Conservation (phyloP, 2,113 vertebrate species). For the Anhinga rufa region DNA sequence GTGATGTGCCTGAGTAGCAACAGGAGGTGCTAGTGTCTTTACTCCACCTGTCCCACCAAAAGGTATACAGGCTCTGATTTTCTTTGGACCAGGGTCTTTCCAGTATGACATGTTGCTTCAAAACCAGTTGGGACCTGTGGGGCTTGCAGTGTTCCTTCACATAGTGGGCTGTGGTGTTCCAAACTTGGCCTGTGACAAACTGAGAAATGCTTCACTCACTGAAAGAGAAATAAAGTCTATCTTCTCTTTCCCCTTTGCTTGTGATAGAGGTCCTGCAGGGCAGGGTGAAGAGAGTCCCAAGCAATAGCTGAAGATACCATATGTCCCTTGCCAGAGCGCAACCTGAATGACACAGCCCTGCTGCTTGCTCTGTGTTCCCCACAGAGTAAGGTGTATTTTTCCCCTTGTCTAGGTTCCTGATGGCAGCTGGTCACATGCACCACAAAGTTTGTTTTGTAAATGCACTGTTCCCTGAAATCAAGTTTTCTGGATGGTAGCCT, state of each 20-base stretch:
- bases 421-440: not conserved
- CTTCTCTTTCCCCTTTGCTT: not conserved
- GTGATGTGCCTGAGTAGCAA: not conserved
- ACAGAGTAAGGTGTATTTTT: not conserved
- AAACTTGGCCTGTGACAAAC: not conserved
- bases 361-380: not conserved
- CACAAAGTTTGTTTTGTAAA: conserved; percentile 4
- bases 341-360: not conserved
- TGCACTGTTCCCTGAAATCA: not conserved
- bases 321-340: not conserved
- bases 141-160: not conserved
- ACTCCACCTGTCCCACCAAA: not conserved
- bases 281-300: not conserved
- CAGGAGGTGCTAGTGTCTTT: not conserved
- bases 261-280: not conserved
- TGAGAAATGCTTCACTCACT: not conserved
- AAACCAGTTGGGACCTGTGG: not conserved
- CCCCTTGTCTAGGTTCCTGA: not conserved
- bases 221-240: not conserved
- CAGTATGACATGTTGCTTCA: not conserved
- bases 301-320: not conserved
- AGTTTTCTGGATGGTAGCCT: conserved; percentile 11
- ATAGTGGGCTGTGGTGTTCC: not conserved
- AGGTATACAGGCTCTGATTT: not conserved
- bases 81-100: not conserved